Conservation (phyloP, 2,113 vertebrate species). For the human (Homo sapiens) region DNA sequence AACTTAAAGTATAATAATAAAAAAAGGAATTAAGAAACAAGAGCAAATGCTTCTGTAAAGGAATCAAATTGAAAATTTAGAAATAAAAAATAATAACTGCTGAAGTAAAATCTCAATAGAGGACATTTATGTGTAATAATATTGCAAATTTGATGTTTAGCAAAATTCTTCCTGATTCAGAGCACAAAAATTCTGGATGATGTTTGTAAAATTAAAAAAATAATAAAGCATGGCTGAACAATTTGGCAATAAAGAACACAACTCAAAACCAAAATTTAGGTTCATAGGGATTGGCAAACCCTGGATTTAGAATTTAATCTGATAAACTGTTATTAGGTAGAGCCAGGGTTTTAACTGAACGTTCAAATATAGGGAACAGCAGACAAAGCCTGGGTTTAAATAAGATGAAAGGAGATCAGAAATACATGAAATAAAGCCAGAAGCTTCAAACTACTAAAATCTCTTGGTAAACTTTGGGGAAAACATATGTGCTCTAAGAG, state of each 20-base stretch:
- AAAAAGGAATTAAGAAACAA: not conserved
- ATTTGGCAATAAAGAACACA: not conserved
- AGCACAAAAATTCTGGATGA: not conserved
- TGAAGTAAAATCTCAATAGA: not conserved
- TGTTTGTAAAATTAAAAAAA: not conserved
- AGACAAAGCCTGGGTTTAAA: not conserved
- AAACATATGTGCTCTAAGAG: not conserved
- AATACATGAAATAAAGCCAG: not conserved
- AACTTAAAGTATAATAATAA: too few relatives aligned
- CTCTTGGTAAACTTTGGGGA: not conserved
- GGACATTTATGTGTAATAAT: not conserved
- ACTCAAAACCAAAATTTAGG: not conserved
- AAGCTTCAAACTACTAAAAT: not conserved
- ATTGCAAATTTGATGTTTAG: not conserved
- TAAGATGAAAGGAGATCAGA: not conserved
- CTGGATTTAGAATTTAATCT: not conserved
- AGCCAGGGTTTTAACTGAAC: not conserved
- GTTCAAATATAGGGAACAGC: not conserved
- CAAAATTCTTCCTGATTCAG: not conserved
- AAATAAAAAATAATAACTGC: not conserved
- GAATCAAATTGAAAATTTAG: not conserved
- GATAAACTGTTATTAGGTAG: not conserved
- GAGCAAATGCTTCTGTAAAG: not conserved
- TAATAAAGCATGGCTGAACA: not conserved
- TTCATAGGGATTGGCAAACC: not conserved